Evolutionary conservation across 2,797 vertebrate species (phyloP).

Genomic region (Hafferia zeledoni): DNA sequence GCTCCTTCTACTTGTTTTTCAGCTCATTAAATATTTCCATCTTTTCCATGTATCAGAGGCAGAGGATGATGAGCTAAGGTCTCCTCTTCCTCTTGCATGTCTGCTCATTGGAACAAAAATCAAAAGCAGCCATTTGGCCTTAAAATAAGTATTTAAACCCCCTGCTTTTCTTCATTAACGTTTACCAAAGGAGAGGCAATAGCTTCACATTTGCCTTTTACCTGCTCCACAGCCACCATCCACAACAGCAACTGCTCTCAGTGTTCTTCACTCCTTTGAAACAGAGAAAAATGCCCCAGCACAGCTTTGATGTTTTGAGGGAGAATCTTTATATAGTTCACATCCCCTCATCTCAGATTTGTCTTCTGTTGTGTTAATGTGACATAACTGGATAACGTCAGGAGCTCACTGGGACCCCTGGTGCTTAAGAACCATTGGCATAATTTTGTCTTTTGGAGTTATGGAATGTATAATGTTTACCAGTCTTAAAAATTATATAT

Average conservation of each 20-base stretch:
- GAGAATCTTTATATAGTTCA: background rate
- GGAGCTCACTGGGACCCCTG: background rate
- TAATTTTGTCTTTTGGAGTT: slow-evolving; percentile 15
- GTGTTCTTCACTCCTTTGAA: background rate
- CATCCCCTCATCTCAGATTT: background rate
- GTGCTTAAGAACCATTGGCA: slow-evolving; percentile 9
- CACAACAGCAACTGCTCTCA: background rate
- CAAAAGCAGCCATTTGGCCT: background rate
- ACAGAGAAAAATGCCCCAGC: background rate
- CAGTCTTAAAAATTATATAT: background rate
- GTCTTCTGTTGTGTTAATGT: slow-evolving; percentile 30
- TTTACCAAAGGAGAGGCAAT: background rate
- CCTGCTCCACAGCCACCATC: background rate
- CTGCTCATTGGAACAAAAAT: background rate
- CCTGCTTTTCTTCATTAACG: background rate
- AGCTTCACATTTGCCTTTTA: background rate
- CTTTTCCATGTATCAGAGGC: background rate
- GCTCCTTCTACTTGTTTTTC: slow-evolving; percentile 23
- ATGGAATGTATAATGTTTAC: background rate
- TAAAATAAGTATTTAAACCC: background rate
- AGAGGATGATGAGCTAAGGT: background rate
- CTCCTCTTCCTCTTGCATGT: background rate
- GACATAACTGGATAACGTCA: background rate
- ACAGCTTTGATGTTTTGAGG: background rate
- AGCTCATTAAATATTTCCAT: background rate